Percentiles rank a stretch among this genome's conserved stretches.
phyloP scores from a whole-genome alignment of 2,797 vertebrate species.

The Silurus aristotelis region DNA sequence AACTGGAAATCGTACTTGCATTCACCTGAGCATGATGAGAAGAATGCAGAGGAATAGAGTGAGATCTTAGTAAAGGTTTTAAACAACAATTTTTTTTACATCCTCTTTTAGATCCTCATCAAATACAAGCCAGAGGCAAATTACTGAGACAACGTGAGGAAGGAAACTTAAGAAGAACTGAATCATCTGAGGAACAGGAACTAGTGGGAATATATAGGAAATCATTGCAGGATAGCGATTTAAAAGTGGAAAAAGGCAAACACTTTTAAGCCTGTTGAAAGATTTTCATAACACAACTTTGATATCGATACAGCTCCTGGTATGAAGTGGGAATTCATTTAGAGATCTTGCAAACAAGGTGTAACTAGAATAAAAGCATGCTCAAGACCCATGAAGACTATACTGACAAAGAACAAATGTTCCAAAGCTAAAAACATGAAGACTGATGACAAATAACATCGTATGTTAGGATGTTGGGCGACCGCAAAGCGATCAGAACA shows the following conservation, averaged over 20 bases:
- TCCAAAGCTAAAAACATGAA: background rate
- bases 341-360: background rate
- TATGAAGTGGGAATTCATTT: background rate
- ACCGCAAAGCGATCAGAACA: background rate
- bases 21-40: conserved; percentile 75
- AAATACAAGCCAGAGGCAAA: background rate
- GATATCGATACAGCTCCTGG: background rate
- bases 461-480: background rate
- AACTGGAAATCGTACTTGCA: conserved; percentile 96
- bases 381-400: background rate
- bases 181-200: background rate
- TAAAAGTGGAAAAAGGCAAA: background rate
- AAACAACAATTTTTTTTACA: background rate
- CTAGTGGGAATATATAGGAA: background rate
- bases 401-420: background rate
- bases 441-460: background rate
- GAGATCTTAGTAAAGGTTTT: background rate
- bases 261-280: background rate
- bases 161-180: background rate
- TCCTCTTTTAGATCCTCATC: background rate
- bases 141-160: background rate
- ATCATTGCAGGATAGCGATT: background rate
- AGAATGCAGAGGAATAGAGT: background rate
- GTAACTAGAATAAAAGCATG: background rate
- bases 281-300: background rate